Base-by-base conservation (phyloP, 2,888 invertebrate genomes). In the Clunio marinus region DNA sequence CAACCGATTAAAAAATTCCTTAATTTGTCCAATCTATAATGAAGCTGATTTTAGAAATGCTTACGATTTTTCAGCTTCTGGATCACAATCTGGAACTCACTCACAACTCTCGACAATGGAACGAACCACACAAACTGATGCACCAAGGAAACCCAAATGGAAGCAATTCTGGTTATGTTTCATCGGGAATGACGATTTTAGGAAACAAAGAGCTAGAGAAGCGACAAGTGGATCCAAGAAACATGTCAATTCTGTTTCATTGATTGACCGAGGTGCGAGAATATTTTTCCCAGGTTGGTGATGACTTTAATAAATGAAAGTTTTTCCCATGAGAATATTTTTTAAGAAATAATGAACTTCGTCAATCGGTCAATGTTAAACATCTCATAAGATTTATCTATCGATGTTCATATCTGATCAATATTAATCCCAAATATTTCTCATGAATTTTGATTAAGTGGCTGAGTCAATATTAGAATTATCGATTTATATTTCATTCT, bases 181-280 rank as follows among this genome's bases (percentile, higher is more conserved):
- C 15, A 86, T 86, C 46, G 90, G 90, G 0, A 88, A 91, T 74
- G 88, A 88, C 72, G 84, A 85, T 68, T 91, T 88, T 77, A 81
- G 93, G 55, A 83, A 84, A 70, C 85, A 87, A 74, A 78, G 89
- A 60, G 88, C 89, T 75, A 79, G 88, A 1, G 89, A 90, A 75
- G 90, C 90, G 1, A 85, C 81, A 1, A 75, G n/a, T 25, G 22
- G 58, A 45, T 24, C 24, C 51, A 73, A 76, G 74, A 3, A 78
- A 59, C 84, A 89, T 75, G 86, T 92, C 71, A 93, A 93, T 80
- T 93, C 92, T 76, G 93, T 93, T 4, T 93, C 92, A 0, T 82
- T 86, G 75, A 93, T 93, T 73, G 93, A 93, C 79, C 84, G 87
- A 73, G 86, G 89, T 0, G 89, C 94, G 0, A 82, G 94, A 59